Evolutionary conservation across 2,113 vertebrate genomes (phyloP).

Genomic region (Chunga burmeisteri): DNA sequence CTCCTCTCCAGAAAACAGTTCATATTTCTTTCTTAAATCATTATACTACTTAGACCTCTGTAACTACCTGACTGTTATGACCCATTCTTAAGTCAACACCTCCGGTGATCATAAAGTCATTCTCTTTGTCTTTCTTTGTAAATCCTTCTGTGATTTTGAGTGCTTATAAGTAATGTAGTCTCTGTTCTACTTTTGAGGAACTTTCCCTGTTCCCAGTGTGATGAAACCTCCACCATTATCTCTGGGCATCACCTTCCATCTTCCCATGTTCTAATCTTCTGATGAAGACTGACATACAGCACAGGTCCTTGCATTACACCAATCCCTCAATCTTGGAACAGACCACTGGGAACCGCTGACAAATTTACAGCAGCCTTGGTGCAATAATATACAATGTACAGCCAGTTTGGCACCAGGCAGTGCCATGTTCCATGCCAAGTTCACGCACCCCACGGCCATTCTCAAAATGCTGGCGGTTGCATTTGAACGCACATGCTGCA

Average conservation of each 20-base stretch:
- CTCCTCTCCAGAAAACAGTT: not conserved
- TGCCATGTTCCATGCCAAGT: rapidly evolving
- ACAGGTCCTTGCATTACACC: not conserved
- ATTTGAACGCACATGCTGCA: not conserved
- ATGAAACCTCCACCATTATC: not conserved
- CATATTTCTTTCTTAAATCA: not conserved
- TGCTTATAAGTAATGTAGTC: not conserved
- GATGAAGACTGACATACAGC: rapidly evolving
- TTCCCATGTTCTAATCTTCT: not conserved
- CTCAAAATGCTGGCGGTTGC: not conserved
- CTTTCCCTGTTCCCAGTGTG: not conserved
- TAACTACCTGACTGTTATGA: not conserved
- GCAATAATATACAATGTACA: not conserved
- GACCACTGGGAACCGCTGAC: not conserved
- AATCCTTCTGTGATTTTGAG: not conserved
- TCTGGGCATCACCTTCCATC: not conserved
- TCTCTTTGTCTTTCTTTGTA: not conserved
- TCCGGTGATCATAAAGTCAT: not conserved
- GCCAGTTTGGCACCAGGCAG: too few species aligned
- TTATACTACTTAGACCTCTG: not conserved
- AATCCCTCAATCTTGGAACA: not conserved
- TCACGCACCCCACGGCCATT: not conserved
- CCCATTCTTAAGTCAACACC: not conserved
- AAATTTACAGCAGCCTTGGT: not conserved
- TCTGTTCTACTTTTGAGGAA: not conserved